phyloP scores from a whole-genome alignment of 2,113 vertebrate species.

The Corythaixoides concolor region DNA sequence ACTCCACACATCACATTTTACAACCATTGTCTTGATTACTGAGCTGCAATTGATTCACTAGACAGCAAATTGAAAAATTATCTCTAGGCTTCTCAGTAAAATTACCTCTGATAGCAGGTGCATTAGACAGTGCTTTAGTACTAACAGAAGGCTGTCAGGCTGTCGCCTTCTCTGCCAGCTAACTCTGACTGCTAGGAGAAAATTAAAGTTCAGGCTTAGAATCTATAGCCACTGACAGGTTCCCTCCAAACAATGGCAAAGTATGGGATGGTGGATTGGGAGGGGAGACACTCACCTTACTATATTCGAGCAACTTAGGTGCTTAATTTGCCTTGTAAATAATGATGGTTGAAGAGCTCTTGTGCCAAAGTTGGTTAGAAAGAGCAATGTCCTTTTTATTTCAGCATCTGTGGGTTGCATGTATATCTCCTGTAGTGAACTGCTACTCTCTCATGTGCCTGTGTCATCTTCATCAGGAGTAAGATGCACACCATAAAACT shows the following conservation, averaged over 20 bases:
- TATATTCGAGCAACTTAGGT: background rate
- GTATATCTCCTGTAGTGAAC: background rate
- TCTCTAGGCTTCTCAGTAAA: constrained; percentile 53
- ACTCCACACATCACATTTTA: background rate
- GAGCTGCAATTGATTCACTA: constrained; percentile 60
- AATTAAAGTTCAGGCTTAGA: background rate
- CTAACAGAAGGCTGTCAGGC: constrained; percentile 33
- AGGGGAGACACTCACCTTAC: background rate
- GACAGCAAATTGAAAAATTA: constrained; percentile 68
- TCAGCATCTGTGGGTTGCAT: background rate
- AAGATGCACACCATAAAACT: background rate
- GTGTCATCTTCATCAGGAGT: background rate
- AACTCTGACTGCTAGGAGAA: background rate
- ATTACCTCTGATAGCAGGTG: constrained; percentile 59
- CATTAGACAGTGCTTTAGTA: constrained; percentile 27
- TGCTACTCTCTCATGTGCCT: background rate
- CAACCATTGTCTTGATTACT: constrained; percentile 59
- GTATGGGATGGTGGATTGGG: background rate
- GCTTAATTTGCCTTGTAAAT: background rate
- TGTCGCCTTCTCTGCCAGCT: background rate
- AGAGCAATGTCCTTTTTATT: background rate
- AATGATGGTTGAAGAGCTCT: background rate
- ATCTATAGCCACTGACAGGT: background rate
- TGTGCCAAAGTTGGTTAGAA: background rate
- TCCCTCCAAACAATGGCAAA: background rate